Conservation (phyloP, 2,888 invertebrate genomes). For the Apomyelois bistriatella region DNA sequence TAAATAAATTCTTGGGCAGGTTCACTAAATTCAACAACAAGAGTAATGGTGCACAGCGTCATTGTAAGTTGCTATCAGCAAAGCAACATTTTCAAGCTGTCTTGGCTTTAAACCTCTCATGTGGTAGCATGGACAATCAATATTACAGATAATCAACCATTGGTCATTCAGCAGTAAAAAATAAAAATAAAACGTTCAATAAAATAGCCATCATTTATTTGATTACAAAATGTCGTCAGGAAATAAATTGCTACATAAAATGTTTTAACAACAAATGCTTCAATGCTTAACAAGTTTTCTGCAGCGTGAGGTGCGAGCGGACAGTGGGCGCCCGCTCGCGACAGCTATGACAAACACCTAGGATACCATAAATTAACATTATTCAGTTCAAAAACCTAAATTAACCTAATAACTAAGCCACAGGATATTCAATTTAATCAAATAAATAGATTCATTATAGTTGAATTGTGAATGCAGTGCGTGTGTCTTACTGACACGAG, state of each 20-base stretch:
- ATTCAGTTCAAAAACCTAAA: conserved; percentile 47
- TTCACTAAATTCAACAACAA: no score
- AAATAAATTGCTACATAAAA: conserved; percentile 75
- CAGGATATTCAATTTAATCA: conserved; percentile 19
- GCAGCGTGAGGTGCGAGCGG: background rate
- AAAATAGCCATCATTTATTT: conserved; percentile 77
- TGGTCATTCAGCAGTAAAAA: background rate
- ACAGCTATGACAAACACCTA: conserved; percentile 28
- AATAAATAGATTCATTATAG: background rate
- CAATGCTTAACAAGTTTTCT: conserved; percentile 37
- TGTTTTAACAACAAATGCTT: conserved; percentile 69
- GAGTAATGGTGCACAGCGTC: no score
- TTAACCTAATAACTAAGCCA: conserved; percentile 39
- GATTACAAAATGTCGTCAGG: conserved; percentile 74
- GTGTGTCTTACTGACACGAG: background rate
- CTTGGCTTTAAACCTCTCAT: no score
- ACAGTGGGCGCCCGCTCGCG: background rate
- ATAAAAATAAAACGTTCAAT: conserved; percentile 26
- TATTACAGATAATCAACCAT: no score
- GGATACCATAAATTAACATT: conserved; percentile 33
- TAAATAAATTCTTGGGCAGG: no score
- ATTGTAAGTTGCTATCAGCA: no score
- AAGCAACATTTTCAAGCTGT: no score
- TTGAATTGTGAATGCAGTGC: conserved; percentile 2
- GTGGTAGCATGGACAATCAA: no score